phyloP scores from a whole-genome alignment of 2,888 invertebrate genomes.

The Crematogaster levior region DNA sequence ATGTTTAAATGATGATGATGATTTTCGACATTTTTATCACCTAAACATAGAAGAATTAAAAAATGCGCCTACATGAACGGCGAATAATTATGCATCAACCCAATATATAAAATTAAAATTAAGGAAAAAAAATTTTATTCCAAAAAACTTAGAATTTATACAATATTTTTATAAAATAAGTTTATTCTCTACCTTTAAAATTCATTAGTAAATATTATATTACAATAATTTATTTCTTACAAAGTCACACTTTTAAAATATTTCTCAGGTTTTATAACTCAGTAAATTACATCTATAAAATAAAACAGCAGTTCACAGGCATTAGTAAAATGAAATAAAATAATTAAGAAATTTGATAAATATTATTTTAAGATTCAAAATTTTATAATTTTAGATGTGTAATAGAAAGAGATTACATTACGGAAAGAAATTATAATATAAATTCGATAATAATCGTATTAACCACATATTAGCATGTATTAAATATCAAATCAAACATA shows the following conservation, averaged over 20 bases:
- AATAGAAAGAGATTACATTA: neutral
- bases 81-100: no score
- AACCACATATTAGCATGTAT: neutral
- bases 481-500: neutral
- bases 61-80: no score
- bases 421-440: neutral
- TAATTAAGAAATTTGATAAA: conserved; percentile 9
- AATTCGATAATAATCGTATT: neutral
- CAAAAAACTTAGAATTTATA: neutral
- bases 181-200: neutral
- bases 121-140: neutral
- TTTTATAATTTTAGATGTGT: neutral
- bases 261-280: conserved; percentile 1
- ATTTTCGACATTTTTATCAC: no score
- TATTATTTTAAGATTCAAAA: neutral
- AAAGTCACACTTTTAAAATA: neutral
- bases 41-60: no score
- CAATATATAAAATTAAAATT: neutral
- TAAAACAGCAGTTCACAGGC: neutral
- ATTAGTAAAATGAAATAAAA: neutral
- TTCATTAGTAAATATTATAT: neutral
- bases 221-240: conserved; percentile 4
- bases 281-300: neutral
- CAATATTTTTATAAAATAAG: neutral
- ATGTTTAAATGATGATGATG: no score